phyloP scores from a whole-genome alignment of 2,888 invertebrate genomes.

The Leucophenga montana region DNA sequence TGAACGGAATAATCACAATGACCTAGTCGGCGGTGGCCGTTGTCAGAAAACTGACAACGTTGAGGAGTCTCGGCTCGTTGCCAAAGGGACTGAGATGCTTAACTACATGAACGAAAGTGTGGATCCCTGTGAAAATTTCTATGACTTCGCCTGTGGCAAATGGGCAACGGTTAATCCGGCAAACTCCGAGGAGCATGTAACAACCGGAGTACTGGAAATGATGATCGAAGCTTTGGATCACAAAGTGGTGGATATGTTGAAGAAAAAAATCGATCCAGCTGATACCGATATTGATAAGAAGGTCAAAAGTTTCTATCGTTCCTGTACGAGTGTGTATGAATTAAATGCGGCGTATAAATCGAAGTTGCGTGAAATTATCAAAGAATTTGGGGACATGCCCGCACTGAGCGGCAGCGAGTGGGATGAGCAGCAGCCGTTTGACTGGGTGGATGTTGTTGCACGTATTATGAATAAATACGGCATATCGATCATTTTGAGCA shows the following conservation, averaged over 20 bases:
- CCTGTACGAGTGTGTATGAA: slow-evolving; percentile 50
- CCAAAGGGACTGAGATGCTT: slow-evolving; percentile 60
- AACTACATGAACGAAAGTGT: slow-evolving; percentile 58
- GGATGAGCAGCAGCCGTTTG: slow-evolving; percentile 54
- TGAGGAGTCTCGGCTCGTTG: slow-evolving; percentile 44
- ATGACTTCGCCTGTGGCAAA: slow-evolving; percentile 68
- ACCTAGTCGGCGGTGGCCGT: slow-evolving; percentile 23
- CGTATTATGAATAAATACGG: slow-evolving; percentile 55
- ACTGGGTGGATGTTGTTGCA: slow-evolving; percentile 61
- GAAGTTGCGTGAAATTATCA: slow-evolving; percentile 50
- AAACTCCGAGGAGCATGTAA: slow-evolving; percentile 36
- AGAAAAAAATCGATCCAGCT: slow-evolving; percentile 26
- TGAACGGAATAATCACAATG: slow-evolving; percentile 36
- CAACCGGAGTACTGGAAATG: slow-evolving; percentile 62
- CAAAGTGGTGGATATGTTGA: slow-evolving; percentile 53
- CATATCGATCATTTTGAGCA: slow-evolving; percentile 49
- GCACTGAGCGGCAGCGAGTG: slow-evolving; percentile 53
- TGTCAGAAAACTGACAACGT: slow-evolving; percentile 1
- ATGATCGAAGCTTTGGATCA: slow-evolving; percentile 53
- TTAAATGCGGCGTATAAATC: slow-evolving; percentile 39
- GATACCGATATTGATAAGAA: slow-evolving; percentile 57
- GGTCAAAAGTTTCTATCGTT: slow-evolving; percentile 65
- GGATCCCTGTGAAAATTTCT: slow-evolving; percentile 68
- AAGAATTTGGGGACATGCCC: slow-evolving; percentile 66
- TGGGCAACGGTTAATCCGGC: slow-evolving; percentile 60